Conservation (phyloP, 92 coral and sea anemone genomes). For the Phenganax subtilis region DNA sequence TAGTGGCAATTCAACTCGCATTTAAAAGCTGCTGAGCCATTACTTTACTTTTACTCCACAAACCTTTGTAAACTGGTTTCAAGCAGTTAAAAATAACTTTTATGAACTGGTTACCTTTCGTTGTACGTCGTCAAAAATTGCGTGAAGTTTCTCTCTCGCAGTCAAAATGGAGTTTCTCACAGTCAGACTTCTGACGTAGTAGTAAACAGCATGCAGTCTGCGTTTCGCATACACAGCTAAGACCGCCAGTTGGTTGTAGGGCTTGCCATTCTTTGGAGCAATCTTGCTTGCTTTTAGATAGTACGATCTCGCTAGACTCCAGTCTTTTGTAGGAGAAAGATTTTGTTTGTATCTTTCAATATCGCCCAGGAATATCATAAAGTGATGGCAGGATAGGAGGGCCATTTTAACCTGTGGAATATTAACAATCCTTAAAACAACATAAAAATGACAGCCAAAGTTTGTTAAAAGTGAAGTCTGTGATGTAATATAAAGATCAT, state of each 20-base stretch:
- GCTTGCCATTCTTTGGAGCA: constrained; percentile 95
- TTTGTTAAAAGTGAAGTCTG: not conserved
- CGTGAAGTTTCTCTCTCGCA: constrained; percentile 74
- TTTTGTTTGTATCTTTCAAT: constrained; percentile 77
- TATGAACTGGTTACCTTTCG: constrained; percentile 58
- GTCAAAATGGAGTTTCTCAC: constrained; percentile 86
- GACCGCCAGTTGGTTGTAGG: constrained; percentile 91
- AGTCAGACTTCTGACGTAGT: constrained; percentile 76
- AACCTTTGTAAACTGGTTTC: not conserved
- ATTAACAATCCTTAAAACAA: not conserved
- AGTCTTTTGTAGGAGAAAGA: constrained; percentile 59
- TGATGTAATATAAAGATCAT: too few relatives aligned
- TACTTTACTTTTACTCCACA: not conserved
- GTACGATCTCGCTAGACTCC: constrained; percentile 75
- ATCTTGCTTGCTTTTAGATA: constrained; percentile 86
- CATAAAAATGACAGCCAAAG: not conserved
- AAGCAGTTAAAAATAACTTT: not conserved
- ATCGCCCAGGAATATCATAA: constrained; percentile 88
- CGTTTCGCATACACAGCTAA: constrained; percentile 95
- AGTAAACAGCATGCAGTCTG: constrained; percentile 83
- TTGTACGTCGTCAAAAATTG: constrained; percentile 86
- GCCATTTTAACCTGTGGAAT: constrained; percentile 76
- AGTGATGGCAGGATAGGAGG: constrained; percentile 77
- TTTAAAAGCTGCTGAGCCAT: too few relatives aligned
- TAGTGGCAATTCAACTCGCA: too few relatives aligned